Base-by-base conservation (phyloP, 2,888 invertebrate species). In the Drosophila formosana region DNA sequence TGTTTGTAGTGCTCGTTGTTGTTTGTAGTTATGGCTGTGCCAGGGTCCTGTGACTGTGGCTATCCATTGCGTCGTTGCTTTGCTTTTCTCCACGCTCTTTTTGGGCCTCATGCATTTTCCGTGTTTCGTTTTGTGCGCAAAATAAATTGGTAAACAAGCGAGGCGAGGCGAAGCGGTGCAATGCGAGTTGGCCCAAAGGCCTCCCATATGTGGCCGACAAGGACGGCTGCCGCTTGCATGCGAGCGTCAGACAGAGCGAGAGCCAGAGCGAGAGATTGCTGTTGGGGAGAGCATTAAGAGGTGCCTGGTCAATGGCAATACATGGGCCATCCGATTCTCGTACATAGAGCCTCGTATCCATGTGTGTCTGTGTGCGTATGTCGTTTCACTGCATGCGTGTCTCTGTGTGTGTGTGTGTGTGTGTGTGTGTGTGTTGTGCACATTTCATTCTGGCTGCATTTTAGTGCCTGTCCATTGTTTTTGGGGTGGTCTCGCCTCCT, bases 71-170 rank as follows among this genome's bases (percentile, higher is more conserved):
- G 45, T 53, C 56, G 64, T 56, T 61, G 50, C 43, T 52, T 25
- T 66, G 43, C 57, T 60, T 55, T 51, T 64, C 66, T 58, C 50
- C 55, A 61, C 75, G 72, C 67, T 68, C 51, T 66, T 78, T 72
- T 72, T 72, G 71, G 66, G 67, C 75, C 73, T 82, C 83, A 88
- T 86, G 86, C 88, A 89, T 86, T 89, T 89, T 89, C 82, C 85
- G 83, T 84, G 89, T 87, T 87, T 88, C 89, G 86, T 82, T 82
- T 85, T 88, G 89, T 85, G 88, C 78, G 85, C 89, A 86, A 87
- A 86, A 87, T 87, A 87, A 87, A 87, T 87, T 87, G 86, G 86
- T 83, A 89, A 89, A 83, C 86, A 87, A 88, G 87, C 75, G 68
- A 71, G 68, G 67, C 65, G 3, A 32, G 28, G 28, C 28, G 32